Base-by-base conservation (phyloP, 2,888 invertebrate species). In the Aproaerema taeniolella region DNA sequence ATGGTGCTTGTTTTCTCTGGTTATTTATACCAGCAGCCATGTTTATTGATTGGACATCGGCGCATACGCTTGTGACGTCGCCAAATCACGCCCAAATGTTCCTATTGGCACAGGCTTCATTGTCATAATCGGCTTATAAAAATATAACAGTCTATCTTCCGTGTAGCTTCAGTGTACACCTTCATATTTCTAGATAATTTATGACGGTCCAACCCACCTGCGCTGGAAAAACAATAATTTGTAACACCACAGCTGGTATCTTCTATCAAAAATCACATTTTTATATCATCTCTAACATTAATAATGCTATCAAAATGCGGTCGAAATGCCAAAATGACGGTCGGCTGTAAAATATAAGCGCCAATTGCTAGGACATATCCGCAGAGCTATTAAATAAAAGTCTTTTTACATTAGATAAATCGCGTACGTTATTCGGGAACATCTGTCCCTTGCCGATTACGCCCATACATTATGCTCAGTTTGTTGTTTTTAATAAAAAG, bases 401-500 rank as follows among this genome's bases (percentile, higher is more conserved):
- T 81, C 74, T 79, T 81, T 83, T 78, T 80, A 75, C 82, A 82
- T 86, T 85, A 85, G 83, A 86, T 82, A 83, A 85, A 86, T 85
- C 78, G 83, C 70, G 58, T 57, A 63, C 76, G 83, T 79, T 80
- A 80, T 81, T 81, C 72, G 78, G 79, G 70, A 79, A 76, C 83
- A 86, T 85, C 82, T 86, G 85, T 83, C 82, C 82, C 81, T 72
- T 75, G 72, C 76, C 79, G 81, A 83, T 83, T 82, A 82, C 80
- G 71, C 65, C 76, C 73, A 79, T 82, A 83, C 83, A 83, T 85
- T 85, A 83, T 83, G 74, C 83, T 72, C 80, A 76, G 83, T 83
- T 83, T 85, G 83, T 83, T 85, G 83, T 85, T 83, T 83, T 85
- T 85, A 85, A 83, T 85, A 85, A 85, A 85, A 85, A 85, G 83